Conservation (phyloP, 2,113 vertebrate species). For the Chascanopsetta lugubris region DNA sequence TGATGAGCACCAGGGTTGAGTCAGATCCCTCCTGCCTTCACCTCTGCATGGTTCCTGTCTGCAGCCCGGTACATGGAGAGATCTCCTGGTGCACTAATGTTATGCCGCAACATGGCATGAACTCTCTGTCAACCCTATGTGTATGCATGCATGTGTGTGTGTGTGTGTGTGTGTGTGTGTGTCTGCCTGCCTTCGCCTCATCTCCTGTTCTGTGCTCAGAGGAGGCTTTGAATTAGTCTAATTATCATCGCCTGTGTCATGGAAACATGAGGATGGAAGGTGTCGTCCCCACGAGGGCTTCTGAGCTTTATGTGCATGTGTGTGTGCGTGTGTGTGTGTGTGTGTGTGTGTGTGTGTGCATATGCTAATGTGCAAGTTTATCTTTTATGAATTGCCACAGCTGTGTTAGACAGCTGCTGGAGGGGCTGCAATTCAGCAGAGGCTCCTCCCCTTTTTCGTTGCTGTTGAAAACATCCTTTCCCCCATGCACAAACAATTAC, state of each 20-base stretch:
- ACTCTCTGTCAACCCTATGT: conserved; percentile 67
- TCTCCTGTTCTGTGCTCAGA: conserved; percentile 52
- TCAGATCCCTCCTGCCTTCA: neutral
- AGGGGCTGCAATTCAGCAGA: conserved; percentile 58
- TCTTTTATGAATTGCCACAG: conserved; percentile 74
- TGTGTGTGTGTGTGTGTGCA: neutral
- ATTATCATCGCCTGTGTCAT: conserved; percentile 73
- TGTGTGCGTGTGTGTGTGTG: conserved; percentile 18
- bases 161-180: conserved; percentile 23
- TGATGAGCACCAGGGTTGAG: too few relatives aligned
- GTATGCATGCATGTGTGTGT: neutral
- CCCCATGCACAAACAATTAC: conserved; percentile 55
- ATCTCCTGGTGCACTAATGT: conserved; percentile 31
- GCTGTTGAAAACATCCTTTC: conserved; percentile 54
- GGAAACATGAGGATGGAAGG: conserved; percentile 73
- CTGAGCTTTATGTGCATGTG: conserved; percentile 31
- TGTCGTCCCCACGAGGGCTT: conserved; percentile 57
- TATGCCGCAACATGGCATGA: conserved; percentile 58
- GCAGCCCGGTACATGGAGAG: conserved; percentile 1
- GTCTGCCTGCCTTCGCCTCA: conserved; percentile 51
- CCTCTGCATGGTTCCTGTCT: conserved; percentile 9
- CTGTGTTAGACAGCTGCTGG: conserved; percentile 75
- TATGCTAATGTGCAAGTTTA: conserved; percentile 48
- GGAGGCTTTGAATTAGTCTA: conserved; percentile 76
- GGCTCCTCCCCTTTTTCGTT: conserved; percentile 48